Evolutionary conservation across 2,797 vertebrate genomes (phyloP), one percentile per base, ranked within the genome.

Genomic region (Chiroxiphia lanceolata): DNA sequence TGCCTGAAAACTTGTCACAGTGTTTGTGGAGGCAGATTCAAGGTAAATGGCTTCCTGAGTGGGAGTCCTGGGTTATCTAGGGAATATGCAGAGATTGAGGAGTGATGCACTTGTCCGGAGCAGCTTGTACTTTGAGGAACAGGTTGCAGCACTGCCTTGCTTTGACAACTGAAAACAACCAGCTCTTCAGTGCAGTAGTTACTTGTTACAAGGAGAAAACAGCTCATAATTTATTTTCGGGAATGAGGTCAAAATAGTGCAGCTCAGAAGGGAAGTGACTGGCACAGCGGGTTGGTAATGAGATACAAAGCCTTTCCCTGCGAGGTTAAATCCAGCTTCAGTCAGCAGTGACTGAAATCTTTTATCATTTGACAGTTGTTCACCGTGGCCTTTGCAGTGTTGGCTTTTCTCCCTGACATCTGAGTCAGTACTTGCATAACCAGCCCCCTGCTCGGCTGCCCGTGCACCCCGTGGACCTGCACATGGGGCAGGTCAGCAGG

Each of bases 261-360:
- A 60, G 65, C 69, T 60, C 21, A 9, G 67, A 68, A 82, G 64
- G 42, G 82, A 74, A 82, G 56, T 50, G 82, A 40, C 16, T 54
- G 42, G 45, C 27, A 4, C 45, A 68, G 77, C 0, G 0, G n/a
- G 83, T 65, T 81, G 77, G 68, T 94, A 93, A 93, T 70, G 80
- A 93, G 83, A 92, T 78, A 95, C 38, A 88, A 94, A 95, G 90
- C 83, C 81, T 85, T 92, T 75, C 87, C 78, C 85, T 69, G 64
- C 54, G 23, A 65, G 56, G n/a, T 91, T 88, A 90, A 93, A 94
- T 78, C 79, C 85, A 89, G 81, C 90, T 77, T 89, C 31, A n/a
- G 54, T 92, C 89, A 94, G 82, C 84, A 80, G 56, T 38, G 94
- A 87, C 84, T 84, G 85, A 90, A 95, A 84, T 81, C 64, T 89